Evolutionary conservation across 2,797 vertebrate species (phyloP), one percentile per base, ranked within the genome.

Genomic region (Rousettus madagascariensis): DNA sequence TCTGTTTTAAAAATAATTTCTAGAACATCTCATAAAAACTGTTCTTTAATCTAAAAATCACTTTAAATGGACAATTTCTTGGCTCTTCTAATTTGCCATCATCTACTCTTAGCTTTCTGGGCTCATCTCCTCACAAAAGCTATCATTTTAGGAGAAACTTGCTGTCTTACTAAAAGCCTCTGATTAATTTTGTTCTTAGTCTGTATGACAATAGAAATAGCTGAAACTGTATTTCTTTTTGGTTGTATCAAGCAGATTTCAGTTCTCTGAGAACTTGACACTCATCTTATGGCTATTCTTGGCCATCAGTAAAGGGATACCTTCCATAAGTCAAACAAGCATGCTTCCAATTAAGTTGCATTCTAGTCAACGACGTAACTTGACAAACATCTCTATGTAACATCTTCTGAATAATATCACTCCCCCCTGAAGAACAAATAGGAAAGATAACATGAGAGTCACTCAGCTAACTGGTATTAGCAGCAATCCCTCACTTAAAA

Each of bases 1-100:
- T 85, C 49, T 96, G 13, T 77, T 59, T 94, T 92, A 69, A 88
- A 96, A 87, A 36, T 92, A 89, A 51, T 88, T 90, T 72, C 84
- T 90, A n/a, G 36, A 72, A 63, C 30, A 84, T 90, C 41, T 72
- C 41, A 75, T 63, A 72, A 85, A 93, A 95, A 78, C 55, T 89
- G 6, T 93, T 74, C 88, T 84, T 93, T 53, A 87, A 59, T 80
- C 59, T 79, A 74, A 91, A 94, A 90, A 43, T 75, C 71, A 72
- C 26, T 33, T 66, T 59, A 90, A 90, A 69, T 78, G 75, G 77
- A 95, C 43, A 88, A 84, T 59, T 65, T 94, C 82, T 91, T 95
- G 90, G 53, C 72, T 77, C 57, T 69, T 96, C 77, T 65, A 65
- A 46, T 72, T 92, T 69, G 11, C 55, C 19, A 16, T 63, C 49